These are phyloP conservation scores for Apodemia mormo DNA, from an alignment of 2,888 invertebrate genomes.

Conservation along the genomic window DNA sequence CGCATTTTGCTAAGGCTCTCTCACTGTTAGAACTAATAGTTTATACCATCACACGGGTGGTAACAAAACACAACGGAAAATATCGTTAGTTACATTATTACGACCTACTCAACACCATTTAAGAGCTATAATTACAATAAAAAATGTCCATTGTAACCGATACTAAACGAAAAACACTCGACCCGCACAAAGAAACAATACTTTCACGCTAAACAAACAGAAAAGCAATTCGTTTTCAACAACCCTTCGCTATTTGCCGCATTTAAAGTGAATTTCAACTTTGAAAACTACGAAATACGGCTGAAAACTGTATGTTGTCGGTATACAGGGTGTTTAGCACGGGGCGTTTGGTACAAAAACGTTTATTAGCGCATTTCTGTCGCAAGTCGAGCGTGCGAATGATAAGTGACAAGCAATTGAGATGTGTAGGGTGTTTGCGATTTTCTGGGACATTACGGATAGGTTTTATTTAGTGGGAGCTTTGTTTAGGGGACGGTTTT, in stretches of 20 bases:
- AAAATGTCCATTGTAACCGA: slow-evolving; percentile 37
- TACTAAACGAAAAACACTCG: slow-evolving; percentile 34
- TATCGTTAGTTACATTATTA: slow-evolving; percentile 4
- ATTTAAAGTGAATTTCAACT: slow-evolving; percentile 25
- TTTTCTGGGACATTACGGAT: slow-evolving; percentile 21
- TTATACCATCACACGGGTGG: no score
- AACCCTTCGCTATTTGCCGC: slow-evolving; percentile 32
- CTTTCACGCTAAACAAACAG: slow-evolving; percentile 49
- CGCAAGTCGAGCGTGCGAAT: slow-evolving; percentile 63
- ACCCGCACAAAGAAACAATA: slow-evolving; percentile 39
- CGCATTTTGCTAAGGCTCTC: no score
- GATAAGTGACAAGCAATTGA: slow-evolving; percentile 70
- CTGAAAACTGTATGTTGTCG: slow-evolving; percentile 36
- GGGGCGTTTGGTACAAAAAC: slow-evolving; percentile 58
- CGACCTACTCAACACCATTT: slow-evolving; percentile 20
- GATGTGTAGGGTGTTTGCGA: slow-evolving; percentile 42
- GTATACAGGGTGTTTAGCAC: slow-evolving; percentile 43
- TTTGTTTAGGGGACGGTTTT: neutral
- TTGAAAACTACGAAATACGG: slow-evolving; percentile 21
- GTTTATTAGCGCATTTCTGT: slow-evolving; percentile 71
- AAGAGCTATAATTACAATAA: slow-evolving; percentile 39
- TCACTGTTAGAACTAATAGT: no score
- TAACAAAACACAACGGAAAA: neutral
- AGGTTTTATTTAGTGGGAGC: slow-evolving; percentile 1
- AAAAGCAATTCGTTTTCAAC: slow-evolving; percentile 42